A percentile compares a stretch with the other conserved stretches of the same genome.
Conservation (phyloP, 2,113 vertebrate genomes). For the Halcyon malimbica region DNA sequence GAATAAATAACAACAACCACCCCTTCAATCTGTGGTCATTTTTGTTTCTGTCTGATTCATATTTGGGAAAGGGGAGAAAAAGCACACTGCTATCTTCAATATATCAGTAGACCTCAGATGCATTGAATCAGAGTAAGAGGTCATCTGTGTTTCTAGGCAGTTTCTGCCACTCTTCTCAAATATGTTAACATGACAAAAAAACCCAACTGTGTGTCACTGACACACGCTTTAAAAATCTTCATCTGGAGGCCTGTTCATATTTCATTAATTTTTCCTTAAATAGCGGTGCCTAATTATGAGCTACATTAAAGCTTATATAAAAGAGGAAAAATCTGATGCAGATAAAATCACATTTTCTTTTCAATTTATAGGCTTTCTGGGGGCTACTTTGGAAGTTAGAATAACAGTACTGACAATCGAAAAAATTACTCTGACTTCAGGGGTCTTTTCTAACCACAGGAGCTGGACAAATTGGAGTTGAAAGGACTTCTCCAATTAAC, state of each 20-base stretch:
- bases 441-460: not conserved
- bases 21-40: accelerated
- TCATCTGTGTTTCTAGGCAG: not conserved
- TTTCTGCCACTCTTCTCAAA: slow-evolving; percentile 19
- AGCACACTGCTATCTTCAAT: not conserved
- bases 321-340: not conserved
- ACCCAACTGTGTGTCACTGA: not conserved
- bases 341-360: slow-evolving; percentile 21
- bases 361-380: slow-evolving; percentile 3
- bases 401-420: not conserved
- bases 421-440: not conserved
- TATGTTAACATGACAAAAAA: not conserved
- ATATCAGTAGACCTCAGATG: not conserved
- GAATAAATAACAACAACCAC: not conserved
- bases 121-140: not conserved
- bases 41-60: not conserved
- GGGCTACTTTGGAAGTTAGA: slow-evolving; percentile 11
- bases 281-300: slow-evolving; percentile 21
- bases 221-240: not conserved
- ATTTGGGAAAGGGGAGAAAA: not conserved
- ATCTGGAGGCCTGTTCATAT: slow-evolving; percentile 12
- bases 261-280: slow-evolving; percentile 25
- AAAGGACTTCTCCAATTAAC: slow-evolving; percentile 31
- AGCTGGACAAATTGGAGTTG: slow-evolving; percentile 16
- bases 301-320: not conserved